Evolutionary conservation across 2,797 vertebrate species (phyloP), one percentile per base, ranked within the genome.

Genomic region (Sebastes jordani): DNA sequence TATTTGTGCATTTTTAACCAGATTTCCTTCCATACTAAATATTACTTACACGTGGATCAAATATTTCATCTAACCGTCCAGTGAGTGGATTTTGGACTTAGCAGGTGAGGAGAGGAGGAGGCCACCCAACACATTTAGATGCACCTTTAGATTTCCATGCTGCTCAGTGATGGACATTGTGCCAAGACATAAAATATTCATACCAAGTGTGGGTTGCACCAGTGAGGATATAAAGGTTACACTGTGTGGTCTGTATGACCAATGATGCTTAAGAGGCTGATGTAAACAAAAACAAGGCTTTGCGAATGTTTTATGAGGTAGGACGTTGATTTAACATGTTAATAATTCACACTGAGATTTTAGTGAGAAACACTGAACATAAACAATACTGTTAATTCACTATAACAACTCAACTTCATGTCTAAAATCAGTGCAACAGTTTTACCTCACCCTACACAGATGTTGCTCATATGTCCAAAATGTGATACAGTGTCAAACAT

Each of bases 81-180:
- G 22, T 52, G 8, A 54, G 46, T 34, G 25, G 20, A 42, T 7
- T 60, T 61, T 7, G 25, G 64, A 18, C 56, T 27, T 3, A 49
- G 34, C 20, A 58, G 68, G 25, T 5, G 32, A 62, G 56, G 13
- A 56, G 71, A 42, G 27, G 18, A 54, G 32, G 54, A 63, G 36
- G 38, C 30, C 36, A 54, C 42, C 6, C 29, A 5, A 64, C 6
- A 75, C 61, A 13, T 56, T 49, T 20, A 7, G 30, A 67, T 36
- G 71, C 46, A 75, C 78, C 67, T 72, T 64, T 46, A 63, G 32
- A 22, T 60, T 69, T 55, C 23, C 30, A 8, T 29, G 74, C 71
- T 79, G 78, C 81, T 81, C 70, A 11, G 16, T 66, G 65, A 65
- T n/a, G 36, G 30, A 72, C 22, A 11, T 42, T 29, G 63, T 63